Conservation (phyloP, 2,797 vertebrate genomes). For the Eupleurogrammus muticus region DNA sequence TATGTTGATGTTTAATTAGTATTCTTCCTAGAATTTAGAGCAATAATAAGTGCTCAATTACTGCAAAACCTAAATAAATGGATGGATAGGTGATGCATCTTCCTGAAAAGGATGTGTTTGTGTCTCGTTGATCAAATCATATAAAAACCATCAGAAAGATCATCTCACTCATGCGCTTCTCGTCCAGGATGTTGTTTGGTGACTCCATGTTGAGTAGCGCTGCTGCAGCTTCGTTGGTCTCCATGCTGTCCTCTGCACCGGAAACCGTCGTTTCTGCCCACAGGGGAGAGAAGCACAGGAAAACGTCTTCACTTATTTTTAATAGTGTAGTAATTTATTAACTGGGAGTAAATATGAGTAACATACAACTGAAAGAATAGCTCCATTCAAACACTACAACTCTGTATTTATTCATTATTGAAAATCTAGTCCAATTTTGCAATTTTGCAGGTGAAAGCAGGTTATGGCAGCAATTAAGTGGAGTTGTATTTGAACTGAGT, state of each 20-base stretch:
- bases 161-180: constrained; percentile 92
- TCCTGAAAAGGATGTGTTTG: no score
- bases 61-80: no score
- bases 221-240: constrained; percentile 85
- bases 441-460: neutral
- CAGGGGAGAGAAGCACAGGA: no score
- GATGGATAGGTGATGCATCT: no score
- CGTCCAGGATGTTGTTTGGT: constrained; percentile 90
- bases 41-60: no score
- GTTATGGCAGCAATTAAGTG: neutral
- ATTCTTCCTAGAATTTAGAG: no score
- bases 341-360: neutral
- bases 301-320: no score
- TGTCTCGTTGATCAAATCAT: neutral
- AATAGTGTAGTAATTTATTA: no score
- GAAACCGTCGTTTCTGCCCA: constrained; percentile 79
- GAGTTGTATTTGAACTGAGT: neutral
- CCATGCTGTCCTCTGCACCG: constrained; percentile 85
- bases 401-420: no score
- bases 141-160: no score
- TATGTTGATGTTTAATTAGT: no score
- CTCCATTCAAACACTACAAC: neutral
- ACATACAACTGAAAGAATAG: neutral
- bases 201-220: constrained; percentile 91
- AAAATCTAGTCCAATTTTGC: neutral